These are phyloP conservation scores for Clarias fuscus DNA, from an alignment of 2,797 vertebrate genomes.

Conservation along the genomic window DNA sequence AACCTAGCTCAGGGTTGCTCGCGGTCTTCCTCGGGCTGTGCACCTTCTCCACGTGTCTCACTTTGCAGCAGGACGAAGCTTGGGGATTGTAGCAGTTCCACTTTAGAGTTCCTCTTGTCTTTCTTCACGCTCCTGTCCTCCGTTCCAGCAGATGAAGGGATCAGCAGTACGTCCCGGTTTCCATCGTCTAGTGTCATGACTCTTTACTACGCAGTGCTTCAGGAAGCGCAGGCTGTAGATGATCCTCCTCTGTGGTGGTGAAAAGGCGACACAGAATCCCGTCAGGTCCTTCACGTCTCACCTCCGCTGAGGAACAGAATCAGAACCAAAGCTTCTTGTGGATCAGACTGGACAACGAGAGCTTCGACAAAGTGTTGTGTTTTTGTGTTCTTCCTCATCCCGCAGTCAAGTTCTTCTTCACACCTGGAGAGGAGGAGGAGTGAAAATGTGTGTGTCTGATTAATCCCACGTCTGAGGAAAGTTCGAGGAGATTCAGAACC, in stretches of 20 bases:
- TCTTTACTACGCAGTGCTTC: slow-evolving; percentile 18
- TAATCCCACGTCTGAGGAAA: too few relatives aligned
- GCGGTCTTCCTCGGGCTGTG: background rate
- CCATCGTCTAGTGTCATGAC: slow-evolving; percentile 55
- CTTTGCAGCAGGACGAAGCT: background rate
- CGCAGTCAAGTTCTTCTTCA: background rate
- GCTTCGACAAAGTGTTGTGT: background rate
- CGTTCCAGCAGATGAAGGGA: background rate
- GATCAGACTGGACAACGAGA: too few relatives aligned
- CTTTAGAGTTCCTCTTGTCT: background rate
- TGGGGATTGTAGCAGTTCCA: background rate
- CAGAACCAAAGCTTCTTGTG: background rate
- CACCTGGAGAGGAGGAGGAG: background rate
- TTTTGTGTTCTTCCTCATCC: background rate
- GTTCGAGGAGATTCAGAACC: background rate
- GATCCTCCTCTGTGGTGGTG: slow-evolving; percentile 16
- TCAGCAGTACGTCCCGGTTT: slow-evolving; percentile 35
- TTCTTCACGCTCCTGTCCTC: background rate
- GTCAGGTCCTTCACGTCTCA: slow-evolving; percentile 45
- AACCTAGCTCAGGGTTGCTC: background rate
- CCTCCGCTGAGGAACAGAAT: slow-evolving; percentile 15
- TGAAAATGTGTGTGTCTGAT: background rate
- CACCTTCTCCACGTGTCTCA: background rate
- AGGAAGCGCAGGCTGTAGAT: slow-evolving; percentile 2
- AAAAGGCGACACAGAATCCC: slow-evolving; percentile 37